Conservation (phyloP, 2,113 vertebrate genomes). For the Melanocharis versteri region DNA sequence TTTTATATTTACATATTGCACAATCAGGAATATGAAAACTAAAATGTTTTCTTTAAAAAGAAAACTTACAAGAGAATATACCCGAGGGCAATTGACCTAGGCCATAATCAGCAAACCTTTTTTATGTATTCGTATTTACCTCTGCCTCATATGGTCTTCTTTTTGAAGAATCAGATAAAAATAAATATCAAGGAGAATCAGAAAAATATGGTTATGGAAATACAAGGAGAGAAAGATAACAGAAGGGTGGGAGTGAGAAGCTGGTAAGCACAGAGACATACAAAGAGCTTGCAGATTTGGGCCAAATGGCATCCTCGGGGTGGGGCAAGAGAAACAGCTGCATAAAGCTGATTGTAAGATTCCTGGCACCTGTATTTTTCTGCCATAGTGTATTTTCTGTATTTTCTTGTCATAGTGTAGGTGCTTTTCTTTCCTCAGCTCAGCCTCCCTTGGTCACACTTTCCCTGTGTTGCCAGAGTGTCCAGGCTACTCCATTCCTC, state of each 20-base stretch:
- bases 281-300: background rate
- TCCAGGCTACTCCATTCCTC: background rate
- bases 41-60: background rate
- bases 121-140: background rate
- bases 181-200: background rate
- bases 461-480: background rate
- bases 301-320: background rate
- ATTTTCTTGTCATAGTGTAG: background rate
- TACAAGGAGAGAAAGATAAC: background rate
- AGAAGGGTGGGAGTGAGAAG: background rate
- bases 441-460: fast-evolving
- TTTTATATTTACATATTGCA: background rate
- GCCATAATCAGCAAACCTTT: background rate
- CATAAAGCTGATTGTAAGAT: background rate
- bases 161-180: background rate
- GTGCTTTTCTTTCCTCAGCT: background rate
- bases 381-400: fast-evolving
- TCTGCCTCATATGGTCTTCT: background rate
- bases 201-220: background rate
- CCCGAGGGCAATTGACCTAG: background rate
- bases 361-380: background rate
- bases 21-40: background rate
- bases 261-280: background rate
- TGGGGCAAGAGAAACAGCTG: background rate
- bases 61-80: background rate